Conservation (phyloP, 1,140 invertebrate genomes). For the Drosophila tristis region DNA sequence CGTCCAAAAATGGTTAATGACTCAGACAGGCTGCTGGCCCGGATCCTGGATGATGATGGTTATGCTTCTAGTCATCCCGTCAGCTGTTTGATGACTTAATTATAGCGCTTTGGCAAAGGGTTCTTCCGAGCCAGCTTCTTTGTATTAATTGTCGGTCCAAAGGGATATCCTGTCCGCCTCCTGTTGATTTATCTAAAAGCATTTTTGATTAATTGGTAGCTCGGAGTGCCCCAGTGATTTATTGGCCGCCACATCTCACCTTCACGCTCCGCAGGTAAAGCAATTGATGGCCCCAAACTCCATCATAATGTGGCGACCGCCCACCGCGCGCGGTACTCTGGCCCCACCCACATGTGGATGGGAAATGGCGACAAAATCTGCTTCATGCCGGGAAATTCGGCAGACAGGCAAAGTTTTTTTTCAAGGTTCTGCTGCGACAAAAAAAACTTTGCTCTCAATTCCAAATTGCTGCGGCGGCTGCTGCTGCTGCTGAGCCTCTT, state of each 20-base stretch:
- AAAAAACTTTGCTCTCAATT: constrained; percentile 63
- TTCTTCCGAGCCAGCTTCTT: constrained; percentile 13
- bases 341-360: constrained; percentile 4
- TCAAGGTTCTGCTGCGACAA: constrained; percentile 12
- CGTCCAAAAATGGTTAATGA: constrained; percentile 13
- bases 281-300: constrained; percentile 55
- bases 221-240: constrained; percentile 56
- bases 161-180: constrained; percentile 3
- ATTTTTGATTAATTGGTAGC: constrained; percentile 65
- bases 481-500: constrained; percentile 49
- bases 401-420: constrained; percentile 59
- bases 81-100: constrained; percentile 66
- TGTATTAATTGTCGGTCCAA: constrained; percentile 54
- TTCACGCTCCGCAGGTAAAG: constrained; percentile 32
- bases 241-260: constrained; percentile 39
- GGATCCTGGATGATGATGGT: constrained; percentile 27
- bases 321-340: neutral
- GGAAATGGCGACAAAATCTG: constrained; percentile 39
- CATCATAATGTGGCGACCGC: constrained; percentile 44
- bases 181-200: constrained; percentile 46
- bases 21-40: constrained; percentile 33
- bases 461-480: constrained; percentile 48
- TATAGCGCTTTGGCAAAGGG: constrained; percentile 52
- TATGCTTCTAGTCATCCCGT: constrained; percentile 52
- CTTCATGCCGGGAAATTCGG: constrained; percentile 52